Evolutionary conservation across 2,113 vertebrate species (phyloP), one percentile per base, ranked within the genome.

Genomic region (Pogona vitticeps): DNA sequence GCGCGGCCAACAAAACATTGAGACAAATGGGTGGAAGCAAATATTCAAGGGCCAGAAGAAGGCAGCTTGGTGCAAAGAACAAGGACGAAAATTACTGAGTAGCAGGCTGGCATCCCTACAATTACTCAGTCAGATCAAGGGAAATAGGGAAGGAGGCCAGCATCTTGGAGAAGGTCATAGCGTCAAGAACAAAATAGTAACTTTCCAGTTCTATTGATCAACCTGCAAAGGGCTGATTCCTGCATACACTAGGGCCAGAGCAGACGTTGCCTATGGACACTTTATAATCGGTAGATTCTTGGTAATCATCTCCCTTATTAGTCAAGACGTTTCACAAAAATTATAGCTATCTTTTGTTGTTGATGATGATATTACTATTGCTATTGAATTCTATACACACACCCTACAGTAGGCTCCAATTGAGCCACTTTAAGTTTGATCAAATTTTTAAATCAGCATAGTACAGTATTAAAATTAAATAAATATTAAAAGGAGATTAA

Each of bases 1-100:
- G 17, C n/a, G 1, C n/a, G 6, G n/a, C 75, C 70, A 1, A 10
- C 20, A 8, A 52, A 42, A 0, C 0, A 0, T 1, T 0, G 15
- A 88, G 38, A 33, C 1, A 0, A 1, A n/a, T 79, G 76, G 65
- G 61, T 63, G 1, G 46, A 81, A 59, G 78, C 31, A 77, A 77
- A 70, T 46, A 61, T 65, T 46, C 83, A 59, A 70, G 63, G 79
- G 17, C 78, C 23, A 82, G 42, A 76, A 71, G 20, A 36, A 68
- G 31, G 31, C 59, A 72, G n/a, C 31, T 72, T 72, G 80, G 73
- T 67, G 56, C 73, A n/a, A 65, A 72, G 68, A 38, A 36, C 59
- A 61, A 70, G 63, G 78, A 52, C 76, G 78, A 42, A 82, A 80
- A 85, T 89, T 76, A 77, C 31, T 6, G 63, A 82, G 78, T 59